Conservation (phyloP, 1,140 invertebrate species). For the Plectrocnemia conspersa region DNA sequence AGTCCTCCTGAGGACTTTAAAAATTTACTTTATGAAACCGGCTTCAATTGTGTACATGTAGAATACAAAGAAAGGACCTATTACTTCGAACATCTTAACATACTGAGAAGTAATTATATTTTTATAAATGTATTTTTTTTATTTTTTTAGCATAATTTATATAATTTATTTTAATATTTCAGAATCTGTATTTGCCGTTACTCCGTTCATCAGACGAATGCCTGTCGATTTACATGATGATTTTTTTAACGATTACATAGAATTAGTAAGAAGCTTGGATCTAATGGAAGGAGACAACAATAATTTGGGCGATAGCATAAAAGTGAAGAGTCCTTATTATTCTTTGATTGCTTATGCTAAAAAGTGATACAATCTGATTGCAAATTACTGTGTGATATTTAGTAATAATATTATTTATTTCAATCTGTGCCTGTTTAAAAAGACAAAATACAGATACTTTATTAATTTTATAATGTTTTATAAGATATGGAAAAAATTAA, state of each 20-base stretch:
- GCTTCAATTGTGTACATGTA: slow-evolving; percentile 63
- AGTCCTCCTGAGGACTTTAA: slow-evolving; percentile 61
- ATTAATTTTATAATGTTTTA: too few species aligned
- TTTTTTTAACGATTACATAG: slow-evolving; percentile 58
- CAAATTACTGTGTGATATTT: too few species aligned
- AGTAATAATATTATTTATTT: too few species aligned
- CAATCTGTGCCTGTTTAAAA: too few species aligned
- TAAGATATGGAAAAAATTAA: too few species aligned
- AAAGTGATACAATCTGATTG: too few species aligned
- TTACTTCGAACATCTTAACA: slow-evolving; percentile 57
- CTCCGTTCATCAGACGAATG: slow-evolving; percentile 67
- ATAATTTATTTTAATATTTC: slow-evolving; percentile 37
- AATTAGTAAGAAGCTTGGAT: slow-evolving; percentile 49
- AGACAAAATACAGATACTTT: too few species aligned
- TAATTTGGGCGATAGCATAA: slow-evolving; percentile 40
- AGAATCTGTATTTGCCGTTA: slow-evolving; percentile 69
- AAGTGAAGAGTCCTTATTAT: slow-evolving; percentile 49
- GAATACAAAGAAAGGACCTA: slow-evolving; percentile 59
- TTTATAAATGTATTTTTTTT: slow-evolving; percentile 2
- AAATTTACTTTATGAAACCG: slow-evolving; percentile 57
- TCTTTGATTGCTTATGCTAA: slow-evolving; percentile 54
- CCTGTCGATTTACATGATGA: slow-evolving; percentile 58
- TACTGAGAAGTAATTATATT: slow-evolving; percentile 54
- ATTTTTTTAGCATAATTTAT: too few species aligned
- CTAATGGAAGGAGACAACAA: slow-evolving; percentile 44